Evolutionary conservation across 2,888 invertebrate species (phyloP).

Genomic region (Hedychridium roseum): DNA sequence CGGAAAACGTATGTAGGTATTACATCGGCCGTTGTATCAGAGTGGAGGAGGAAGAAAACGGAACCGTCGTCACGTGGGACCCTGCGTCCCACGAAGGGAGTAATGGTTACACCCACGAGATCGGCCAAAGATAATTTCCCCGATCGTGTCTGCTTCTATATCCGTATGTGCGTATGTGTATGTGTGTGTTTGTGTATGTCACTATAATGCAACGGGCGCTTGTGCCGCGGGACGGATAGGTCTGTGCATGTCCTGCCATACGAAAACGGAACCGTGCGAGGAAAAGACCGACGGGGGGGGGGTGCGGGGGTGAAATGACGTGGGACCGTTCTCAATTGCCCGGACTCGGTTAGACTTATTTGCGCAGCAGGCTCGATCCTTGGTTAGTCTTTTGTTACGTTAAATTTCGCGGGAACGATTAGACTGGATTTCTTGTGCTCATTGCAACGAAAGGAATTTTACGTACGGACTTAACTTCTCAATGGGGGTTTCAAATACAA

Average conservation of each 20-base stretch:
- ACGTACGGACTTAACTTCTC: too few relatives aligned
- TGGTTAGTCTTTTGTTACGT: too few relatives aligned
- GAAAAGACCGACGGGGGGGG: constrained; percentile 22
- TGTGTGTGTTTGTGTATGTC: background rate
- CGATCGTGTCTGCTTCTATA: constrained; percentile 19
- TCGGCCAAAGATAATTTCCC: constrained; percentile 31
- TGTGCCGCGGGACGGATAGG: constrained; percentile 17
- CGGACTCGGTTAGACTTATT: too few relatives aligned
- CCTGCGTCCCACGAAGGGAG: constrained; percentile 22
- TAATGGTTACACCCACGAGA: constrained; percentile 38
- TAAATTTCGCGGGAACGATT: too few relatives aligned
- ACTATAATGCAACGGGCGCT: constrained; percentile 10
- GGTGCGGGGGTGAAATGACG: constrained; percentile 22
- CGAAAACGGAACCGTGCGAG: constrained; percentile 29
- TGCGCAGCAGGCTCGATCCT: too few relatives aligned
- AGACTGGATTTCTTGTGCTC: too few relatives aligned
- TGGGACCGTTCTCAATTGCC: constrained; percentile 12
- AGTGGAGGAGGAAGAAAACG: constrained; percentile 22
- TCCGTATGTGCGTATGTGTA: constrained; percentile 2
- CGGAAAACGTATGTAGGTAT: too few relatives aligned
- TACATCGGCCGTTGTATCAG: background rate
- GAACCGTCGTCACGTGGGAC: constrained; percentile 15
- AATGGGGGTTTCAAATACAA: too few relatives aligned
- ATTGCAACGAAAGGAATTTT: too few relatives aligned
- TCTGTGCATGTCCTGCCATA: constrained; percentile 16